These are phyloP conservation scores for Aplodontia rufa DNA, from an alignment of 2,113 vertebrate genomes.

Conservation along the genomic window DNA sequence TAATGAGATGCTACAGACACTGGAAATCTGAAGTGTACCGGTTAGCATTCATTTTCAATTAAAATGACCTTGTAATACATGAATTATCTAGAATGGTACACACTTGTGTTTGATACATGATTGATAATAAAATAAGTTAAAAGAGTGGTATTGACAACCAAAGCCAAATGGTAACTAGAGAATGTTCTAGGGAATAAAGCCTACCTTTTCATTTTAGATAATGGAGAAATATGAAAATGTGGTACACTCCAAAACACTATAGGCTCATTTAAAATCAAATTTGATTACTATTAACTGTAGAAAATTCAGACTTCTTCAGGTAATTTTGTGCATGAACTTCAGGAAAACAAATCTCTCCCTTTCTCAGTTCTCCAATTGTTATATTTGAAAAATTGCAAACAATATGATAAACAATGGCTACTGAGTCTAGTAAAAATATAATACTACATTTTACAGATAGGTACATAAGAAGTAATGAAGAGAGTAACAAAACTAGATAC, in stretches of 20 bases:
- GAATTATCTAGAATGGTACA: not conserved
- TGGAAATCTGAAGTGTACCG: not conserved
- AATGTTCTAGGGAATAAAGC: not conserved
- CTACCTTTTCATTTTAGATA: not conserved
- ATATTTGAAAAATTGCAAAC: not conserved
- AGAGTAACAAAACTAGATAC: not conserved
- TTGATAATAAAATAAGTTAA: slow-evolving; percentile 19
- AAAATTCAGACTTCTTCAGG: not conserved
- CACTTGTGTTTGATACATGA: not conserved
- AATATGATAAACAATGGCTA: not conserved
- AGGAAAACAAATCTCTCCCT: not conserved
- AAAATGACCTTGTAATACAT: not conserved
- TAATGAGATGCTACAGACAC: not conserved
- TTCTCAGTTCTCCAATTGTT: not conserved
- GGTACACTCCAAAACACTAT: not conserved
- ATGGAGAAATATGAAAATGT: not conserved
- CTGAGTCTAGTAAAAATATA: not conserved
- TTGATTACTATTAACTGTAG: not conserved
- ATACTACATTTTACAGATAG: not conserved
- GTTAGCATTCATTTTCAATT: not conserved
- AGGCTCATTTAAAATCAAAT: not conserved
- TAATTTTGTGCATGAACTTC: slow-evolving; percentile 3
- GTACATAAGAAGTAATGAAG: not conserved
- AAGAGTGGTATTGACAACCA: not conserved
- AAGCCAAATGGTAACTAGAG: not conserved